Base-by-base conservation (phyloP, 2,888 invertebrate species). In the Hirtodrosophila confusa region DNA sequence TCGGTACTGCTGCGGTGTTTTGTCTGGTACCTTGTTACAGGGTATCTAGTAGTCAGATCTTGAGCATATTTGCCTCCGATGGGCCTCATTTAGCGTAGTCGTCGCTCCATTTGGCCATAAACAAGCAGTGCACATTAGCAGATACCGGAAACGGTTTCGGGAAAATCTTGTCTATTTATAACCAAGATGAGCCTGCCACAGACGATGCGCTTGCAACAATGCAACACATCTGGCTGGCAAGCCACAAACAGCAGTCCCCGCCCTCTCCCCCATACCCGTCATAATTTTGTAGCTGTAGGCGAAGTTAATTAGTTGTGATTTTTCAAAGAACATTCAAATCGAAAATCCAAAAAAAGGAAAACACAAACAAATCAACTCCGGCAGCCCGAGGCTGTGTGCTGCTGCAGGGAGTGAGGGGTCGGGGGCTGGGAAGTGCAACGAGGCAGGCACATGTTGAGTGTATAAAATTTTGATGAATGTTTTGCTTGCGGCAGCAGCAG, bases 261-360 rank as follows among this genome's bases (percentile, higher is more conserved):
- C 7, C 43, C 8, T 23, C 11, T 7, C 7, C n/a, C 39, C 7
- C 5, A 23, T 35, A 40, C 47, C 35, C 57, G 58, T 75, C 72
- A 72, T 68, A 40, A 75, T 54, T 60, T 68, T 44, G 24, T 57
- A 75, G 64, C 69, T 70, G 56, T 51, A 35, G 75, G 70, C 75
- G 72, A 72, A 95, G 92, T 96, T 97, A 88, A 88, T 88, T 88
- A 80, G 78, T 78, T 85, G 78, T 85, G 88, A 88, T 87, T 80
- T 88, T 85, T 77, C 78, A 82, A 86, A 87, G 76, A 78, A 84
- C 76, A 87, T 78, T 78, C 68, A 75, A 83, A 80, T 77, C 63
- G 77, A 80, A 58, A 57, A 44, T 45, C 39, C 47, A 58, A 36
- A 31, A 29, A 58, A 24, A 24, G 23, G 65, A 54, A 64, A 45